A percentile compares a stretch with the other conserved stretches of the same genome.
These are phyloP conservation scores for Gymnopithys bicolor DNA, from an alignment of 2,797 vertebrate species.

Conservation along the genomic window DNA sequence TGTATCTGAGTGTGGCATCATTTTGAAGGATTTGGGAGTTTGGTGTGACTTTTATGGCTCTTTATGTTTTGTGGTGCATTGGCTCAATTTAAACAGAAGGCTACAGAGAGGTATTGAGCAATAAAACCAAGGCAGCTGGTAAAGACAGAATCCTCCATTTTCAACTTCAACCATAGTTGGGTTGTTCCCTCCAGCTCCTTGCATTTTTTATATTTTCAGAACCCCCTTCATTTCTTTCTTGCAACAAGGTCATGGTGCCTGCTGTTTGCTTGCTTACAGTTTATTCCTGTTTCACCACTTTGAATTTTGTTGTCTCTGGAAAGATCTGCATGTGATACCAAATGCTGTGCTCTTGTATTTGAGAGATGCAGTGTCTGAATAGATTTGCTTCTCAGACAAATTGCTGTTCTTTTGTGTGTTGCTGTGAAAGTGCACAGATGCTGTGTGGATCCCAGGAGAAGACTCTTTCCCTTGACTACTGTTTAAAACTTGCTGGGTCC, in stretches of 20 bases:
- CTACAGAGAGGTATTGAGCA: not conserved
- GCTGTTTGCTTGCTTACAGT: not conserved
- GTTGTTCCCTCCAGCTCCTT: not conserved
- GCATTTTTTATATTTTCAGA: not conserved
- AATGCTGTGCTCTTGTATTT: not conserved
- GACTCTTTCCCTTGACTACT: not conserved
- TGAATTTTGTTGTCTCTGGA: not conserved
- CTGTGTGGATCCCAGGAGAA: not conserved
- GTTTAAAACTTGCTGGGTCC: not conserved
- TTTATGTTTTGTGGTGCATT: not conserved
- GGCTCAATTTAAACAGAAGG: not conserved
- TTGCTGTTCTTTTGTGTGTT: not conserved
- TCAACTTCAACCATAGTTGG: not conserved
- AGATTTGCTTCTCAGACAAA: not conserved
- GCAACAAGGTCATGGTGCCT: not conserved
- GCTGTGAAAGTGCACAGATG: not conserved
- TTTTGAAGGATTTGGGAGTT: not conserved
- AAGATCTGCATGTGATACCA: not conserved
- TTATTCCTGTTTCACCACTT: not conserved
- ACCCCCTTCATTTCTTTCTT: not conserved
- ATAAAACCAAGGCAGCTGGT: not conserved
- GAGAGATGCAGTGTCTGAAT: not conserved
- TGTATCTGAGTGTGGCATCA: not conserved
- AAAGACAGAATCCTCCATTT: not conserved
- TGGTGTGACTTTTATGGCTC: not conserved